Conservation (phyloP, 2,113 vertebrate genomes). For the Saguinus midas region DNA sequence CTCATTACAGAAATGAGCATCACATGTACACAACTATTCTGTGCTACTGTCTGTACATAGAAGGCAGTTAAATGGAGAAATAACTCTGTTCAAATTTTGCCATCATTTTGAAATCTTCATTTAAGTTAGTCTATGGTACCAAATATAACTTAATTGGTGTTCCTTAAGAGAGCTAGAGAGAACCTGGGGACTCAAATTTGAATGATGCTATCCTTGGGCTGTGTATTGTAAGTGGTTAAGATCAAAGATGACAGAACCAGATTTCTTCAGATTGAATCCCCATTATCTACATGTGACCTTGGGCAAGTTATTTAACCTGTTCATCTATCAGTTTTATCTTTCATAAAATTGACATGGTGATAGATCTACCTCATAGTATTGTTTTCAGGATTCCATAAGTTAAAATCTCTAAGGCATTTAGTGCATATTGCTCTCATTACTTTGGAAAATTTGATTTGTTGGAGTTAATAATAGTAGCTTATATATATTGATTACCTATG, state of each 20-base stretch:
- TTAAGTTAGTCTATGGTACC: not conserved
- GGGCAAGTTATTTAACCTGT: not conserved
- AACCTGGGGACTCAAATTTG: not conserved
- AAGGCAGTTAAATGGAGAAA: not conserved
- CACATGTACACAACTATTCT: not conserved
- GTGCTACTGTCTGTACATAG: not conserved
- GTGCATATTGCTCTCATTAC: not conserved
- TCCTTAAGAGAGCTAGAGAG: not conserved
- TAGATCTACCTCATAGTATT: not conserved
- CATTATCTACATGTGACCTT: not conserved
- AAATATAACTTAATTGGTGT: not conserved
- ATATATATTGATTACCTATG: conserved; percentile 21
- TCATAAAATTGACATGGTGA: not conserved
- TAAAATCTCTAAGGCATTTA: not conserved
- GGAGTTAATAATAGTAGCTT: not conserved
- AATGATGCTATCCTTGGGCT: not conserved
- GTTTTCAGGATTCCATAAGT: not conserved
- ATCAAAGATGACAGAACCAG: not conserved
- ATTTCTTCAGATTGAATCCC: not conserved
- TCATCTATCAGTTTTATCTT: not conserved
- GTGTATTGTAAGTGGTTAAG: not conserved
- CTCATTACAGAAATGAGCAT: not conserved
- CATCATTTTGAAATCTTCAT: conserved; percentile 3
- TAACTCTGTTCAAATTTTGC: conserved; percentile 11
- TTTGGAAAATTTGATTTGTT: not conserved